A percentile compares a stretch with the other conserved stretches of the same genome.
phyloP scores from a whole-genome alignment of 2,113 vertebrate species.

The Ranitomeya imitator region DNA sequence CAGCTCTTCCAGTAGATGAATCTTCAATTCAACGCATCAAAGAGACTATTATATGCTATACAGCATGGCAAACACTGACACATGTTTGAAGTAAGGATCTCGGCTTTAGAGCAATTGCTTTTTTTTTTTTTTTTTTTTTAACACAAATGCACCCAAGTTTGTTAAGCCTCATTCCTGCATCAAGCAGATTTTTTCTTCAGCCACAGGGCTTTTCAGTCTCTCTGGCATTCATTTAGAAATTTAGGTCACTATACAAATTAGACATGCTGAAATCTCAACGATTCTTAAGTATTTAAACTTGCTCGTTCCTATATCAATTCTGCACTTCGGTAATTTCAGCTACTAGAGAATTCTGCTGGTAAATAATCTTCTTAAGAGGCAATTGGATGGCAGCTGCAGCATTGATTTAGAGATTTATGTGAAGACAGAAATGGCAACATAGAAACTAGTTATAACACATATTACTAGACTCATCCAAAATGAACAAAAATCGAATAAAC shows the following conservation, averaged over 20 bases:
- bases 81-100: slow-evolving; percentile 2
- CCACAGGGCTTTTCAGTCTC: slow-evolving; percentile 53
- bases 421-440: background rate
- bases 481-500: background rate
- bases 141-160: slow-evolving; percentile 45
- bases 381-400: slow-evolving; percentile 29
- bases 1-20: background rate
- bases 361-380: slow-evolving; percentile 55
- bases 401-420: slow-evolving; percentile 30
- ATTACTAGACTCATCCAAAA: background rate
- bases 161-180: slow-evolving; percentile 38
- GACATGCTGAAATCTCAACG: slow-evolving; percentile 52
- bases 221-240: slow-evolving; percentile 57
- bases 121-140: slow-evolving; percentile 39
- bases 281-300: slow-evolving; percentile 58
- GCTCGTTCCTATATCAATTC: slow-evolving; percentile 51
- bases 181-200: slow-evolving; percentile 49
- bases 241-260: slow-evolving; percentile 57
- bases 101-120: background rate
- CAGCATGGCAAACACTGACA: background rate
- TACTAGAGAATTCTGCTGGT: slow-evolving; percentile 40
- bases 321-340: slow-evolving; percentile 49
- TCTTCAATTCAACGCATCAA: background rate
- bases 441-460: background rate
- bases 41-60: background rate